Percentiles rank a stretch among this genome's conserved stretches.
These are phyloP conservation scores for Trochalopteron elliotii DNA, from an alignment of 2,113 vertebrate genomes.

Conservation along the genomic window DNA sequence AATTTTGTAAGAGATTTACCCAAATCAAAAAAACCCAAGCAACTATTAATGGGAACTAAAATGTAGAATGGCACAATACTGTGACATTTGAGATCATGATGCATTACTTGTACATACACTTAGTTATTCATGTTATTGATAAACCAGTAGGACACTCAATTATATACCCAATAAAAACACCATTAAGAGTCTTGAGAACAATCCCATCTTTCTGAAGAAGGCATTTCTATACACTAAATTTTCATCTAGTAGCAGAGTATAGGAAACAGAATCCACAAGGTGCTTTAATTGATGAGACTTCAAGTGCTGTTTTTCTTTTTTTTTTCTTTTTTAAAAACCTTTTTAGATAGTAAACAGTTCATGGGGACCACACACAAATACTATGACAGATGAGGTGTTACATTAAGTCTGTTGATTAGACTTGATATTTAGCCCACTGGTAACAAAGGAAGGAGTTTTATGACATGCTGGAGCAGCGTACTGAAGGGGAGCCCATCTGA, in stretches of 20 bases:
- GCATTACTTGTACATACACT: slow-evolving; percentile 66
- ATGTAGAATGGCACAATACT: slow-evolving; percentile 70
- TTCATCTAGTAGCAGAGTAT: slow-evolving; percentile 81
- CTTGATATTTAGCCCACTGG: slow-evolving; percentile 60
- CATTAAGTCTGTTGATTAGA: slow-evolving; percentile 78
- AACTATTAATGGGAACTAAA: slow-evolving; percentile 70
- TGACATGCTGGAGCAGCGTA: slow-evolving; percentile 98
- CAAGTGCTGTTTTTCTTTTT: slow-evolving; percentile 80
- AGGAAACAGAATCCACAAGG: slow-evolving; percentile 85
- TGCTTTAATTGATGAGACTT: slow-evolving; percentile 86
- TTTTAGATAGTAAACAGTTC: slow-evolving; percentile 80
- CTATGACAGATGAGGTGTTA: slow-evolving; percentile 78
- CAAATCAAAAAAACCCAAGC: slow-evolving; percentile 55
- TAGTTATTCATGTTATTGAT: slow-evolving; percentile 78
- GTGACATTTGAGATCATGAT: slow-evolving; percentile 65
- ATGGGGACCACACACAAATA: slow-evolving; percentile 79
- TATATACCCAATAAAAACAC: slow-evolving; percentile 79
- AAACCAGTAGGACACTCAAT: slow-evolving; percentile 80
- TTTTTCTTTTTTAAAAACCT: not conserved
- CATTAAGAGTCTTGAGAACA: slow-evolving; percentile 78
- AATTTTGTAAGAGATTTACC: slow-evolving; percentile 66
- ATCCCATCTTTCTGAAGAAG: slow-evolving; percentile 68
- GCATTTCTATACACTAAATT: slow-evolving; percentile 82
- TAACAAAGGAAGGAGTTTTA: slow-evolving; percentile 70
- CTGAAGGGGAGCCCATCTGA: slow-evolving; percentile 98